Conservation (phyloP, 2,888 invertebrate genomes). For the Drosophila setosimentum region DNA sequence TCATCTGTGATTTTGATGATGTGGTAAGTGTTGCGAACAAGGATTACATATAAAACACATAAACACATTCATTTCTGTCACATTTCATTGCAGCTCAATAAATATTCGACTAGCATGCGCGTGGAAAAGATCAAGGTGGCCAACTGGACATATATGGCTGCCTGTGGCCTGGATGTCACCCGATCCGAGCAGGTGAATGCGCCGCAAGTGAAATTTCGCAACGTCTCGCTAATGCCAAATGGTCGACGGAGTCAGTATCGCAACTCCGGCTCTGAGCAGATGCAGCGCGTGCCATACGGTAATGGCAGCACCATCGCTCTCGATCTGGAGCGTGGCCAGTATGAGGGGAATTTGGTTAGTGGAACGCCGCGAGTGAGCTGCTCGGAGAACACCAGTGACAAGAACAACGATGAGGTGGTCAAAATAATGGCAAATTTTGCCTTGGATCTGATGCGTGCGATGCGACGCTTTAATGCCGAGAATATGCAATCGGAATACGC, state of each 20-base stretch:
- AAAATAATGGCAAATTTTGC: constrained; percentile 90
- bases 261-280: constrained; percentile 47
- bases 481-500: constrained; percentile 86
- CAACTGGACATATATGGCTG: constrained; percentile 99
- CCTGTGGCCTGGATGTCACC: constrained; percentile 94
- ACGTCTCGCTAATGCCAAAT: constrained; percentile 82
- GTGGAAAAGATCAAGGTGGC: constrained; percentile 99
- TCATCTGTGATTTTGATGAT: constrained; percentile 97
- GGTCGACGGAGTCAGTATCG: constrained; percentile 81
- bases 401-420: constrained; percentile 85
- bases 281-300: constrained; percentile 65
- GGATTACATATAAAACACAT: background rate
- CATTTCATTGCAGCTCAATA: constrained; percentile 86
- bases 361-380: constrained; percentile 41
- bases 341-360: constrained; percentile 69
- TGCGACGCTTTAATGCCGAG: constrained; percentile 87
- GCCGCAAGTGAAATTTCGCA: constrained; percentile 76
- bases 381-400: constrained; percentile 69
- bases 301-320: constrained; percentile 64
- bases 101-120: constrained; percentile 87
- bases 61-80: background rate
- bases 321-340: constrained; percentile 72
- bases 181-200: constrained; percentile 87
- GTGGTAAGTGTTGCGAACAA: constrained; percentile 85
- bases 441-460: constrained; percentile 89